Conservation (phyloP, 2,888 invertebrate genomes). For the Drosophila tripunctata region DNA sequence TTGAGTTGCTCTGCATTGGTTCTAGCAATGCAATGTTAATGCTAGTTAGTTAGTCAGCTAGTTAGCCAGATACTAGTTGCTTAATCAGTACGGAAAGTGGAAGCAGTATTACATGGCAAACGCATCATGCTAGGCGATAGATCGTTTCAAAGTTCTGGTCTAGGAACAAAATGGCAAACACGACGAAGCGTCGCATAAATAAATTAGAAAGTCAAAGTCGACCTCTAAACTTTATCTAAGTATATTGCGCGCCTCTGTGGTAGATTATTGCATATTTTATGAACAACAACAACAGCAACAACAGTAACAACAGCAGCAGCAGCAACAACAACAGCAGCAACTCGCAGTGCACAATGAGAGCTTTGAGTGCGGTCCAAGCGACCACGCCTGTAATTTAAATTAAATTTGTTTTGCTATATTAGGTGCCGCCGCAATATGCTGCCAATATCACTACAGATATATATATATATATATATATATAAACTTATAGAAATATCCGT, state of each 20-base stretch:
- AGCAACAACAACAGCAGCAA: conserved; percentile 35
- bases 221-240: conserved; percentile 77
- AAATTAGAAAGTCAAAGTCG: conserved; percentile 77
- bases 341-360: conserved; percentile 66
- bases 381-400: conserved; percentile 80
- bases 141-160: conserved; percentile 40
- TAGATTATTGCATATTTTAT: conserved; percentile 77
- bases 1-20: conserved; percentile 23
- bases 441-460: conserved; percentile 25
- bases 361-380: conserved; percentile 60
- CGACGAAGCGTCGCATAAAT: conserved; percentile 70
- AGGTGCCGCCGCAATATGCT: conserved; percentile 70
- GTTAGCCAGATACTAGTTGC: conserved; percentile 32
- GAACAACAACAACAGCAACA: conserved; percentile 45
- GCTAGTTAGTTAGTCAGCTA: conserved; percentile 28
- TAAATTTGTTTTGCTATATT: conserved; percentile 78
- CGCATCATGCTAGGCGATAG: conserved; percentile 39
- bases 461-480: conserved; percentile 22
- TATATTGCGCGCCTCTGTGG: conserved; percentile 61
- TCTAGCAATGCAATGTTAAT: conserved; percentile 49
- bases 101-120: conserved; percentile 15
- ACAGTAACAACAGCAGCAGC: conserved; percentile 19
- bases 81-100: conserved; percentile 22
- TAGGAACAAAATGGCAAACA: conserved; percentile 57
- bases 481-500: conserved; percentile 50